These are phyloP conservation scores for Peromyscus polionotus DNA, from an alignment of 2,113 vertebrate genomes.

Conservation along the genomic window DNA sequence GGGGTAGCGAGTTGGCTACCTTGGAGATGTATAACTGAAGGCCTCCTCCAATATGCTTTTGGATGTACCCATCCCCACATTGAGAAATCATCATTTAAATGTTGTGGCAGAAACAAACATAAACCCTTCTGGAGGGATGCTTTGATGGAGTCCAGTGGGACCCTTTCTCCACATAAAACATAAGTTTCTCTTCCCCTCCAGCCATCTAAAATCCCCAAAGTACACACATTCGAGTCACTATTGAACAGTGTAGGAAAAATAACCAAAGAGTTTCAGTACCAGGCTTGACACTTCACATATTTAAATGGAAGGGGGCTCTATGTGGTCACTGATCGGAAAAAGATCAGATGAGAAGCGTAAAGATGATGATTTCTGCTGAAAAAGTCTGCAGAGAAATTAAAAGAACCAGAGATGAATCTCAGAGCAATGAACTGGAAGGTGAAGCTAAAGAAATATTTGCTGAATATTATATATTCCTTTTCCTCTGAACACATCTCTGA, in stretches of 20 bases:
- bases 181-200: not conserved
- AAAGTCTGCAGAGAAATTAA: not conserved
- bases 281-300: not conserved
- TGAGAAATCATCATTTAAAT: conserved; percentile 2
- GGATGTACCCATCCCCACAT: not conserved
- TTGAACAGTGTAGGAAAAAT: not conserved
- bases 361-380: not conserved
- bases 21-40: not conserved
- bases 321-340: not conserved
- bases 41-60: not conserved
- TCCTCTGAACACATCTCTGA: not conserved
- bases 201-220: not conserved
- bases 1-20: not conserved
- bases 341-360: not conserved
- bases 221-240: not conserved
- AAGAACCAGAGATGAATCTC: not conserved
- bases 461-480: not conserved
- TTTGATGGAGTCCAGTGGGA: not conserved
- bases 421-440: not conserved
- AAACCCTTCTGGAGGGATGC: not conserved
- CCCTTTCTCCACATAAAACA: not conserved
- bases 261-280: not conserved
- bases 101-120: not conserved
- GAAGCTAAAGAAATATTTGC: not conserved
- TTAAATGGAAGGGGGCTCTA: not conserved